Evolutionary conservation across 2,888 invertebrate species (phyloP).

Genomic region (Mythimna loreyi): DNA sequence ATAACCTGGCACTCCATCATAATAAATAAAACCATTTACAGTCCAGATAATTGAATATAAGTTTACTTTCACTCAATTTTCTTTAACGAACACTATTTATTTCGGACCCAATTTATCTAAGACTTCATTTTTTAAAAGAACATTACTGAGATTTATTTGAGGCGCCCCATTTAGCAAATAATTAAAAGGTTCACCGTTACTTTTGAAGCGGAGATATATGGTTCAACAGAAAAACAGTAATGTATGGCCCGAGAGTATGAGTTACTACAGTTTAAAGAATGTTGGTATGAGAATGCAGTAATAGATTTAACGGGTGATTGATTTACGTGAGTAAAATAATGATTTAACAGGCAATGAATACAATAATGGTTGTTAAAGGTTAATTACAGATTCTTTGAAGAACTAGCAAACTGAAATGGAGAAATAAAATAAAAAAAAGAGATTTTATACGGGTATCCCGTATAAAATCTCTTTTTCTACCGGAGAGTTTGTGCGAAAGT

Average conservation of each 20-base stretch:
- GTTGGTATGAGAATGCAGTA: conserved; percentile 31
- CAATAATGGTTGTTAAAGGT: background rate
- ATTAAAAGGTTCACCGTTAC: conserved; percentile 69
- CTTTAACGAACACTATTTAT: conserved; percentile 54
- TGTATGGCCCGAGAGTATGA: conserved; percentile 43
- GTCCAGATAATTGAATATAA: conserved; percentile 47
- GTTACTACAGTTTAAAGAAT: conserved; percentile 35
- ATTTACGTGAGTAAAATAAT: conserved; percentile 41
- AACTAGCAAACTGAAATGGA: no score
- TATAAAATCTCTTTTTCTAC: no score
- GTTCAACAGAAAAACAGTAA: conserved; percentile 54
- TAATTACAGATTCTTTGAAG: background rate
- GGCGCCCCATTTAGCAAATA: conserved; percentile 65
- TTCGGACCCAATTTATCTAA: conserved; percentile 46
- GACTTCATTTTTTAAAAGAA: conserved; percentile 59
- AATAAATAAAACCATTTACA: conserved; percentile 23
- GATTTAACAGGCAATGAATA: conserved; percentile 26
- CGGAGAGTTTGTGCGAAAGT: no score
- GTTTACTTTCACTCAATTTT: conserved; percentile 51
- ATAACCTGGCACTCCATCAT: conserved; percentile 17
- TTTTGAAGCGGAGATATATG: conserved; percentile 60
- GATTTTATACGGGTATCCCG: no score
- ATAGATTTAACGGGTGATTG: conserved; percentile 36
- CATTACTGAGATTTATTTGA: conserved; percentile 63
- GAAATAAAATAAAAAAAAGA: no score